Base-by-base conservation (phyloP, 2,888 invertebrate species). In the Lottia gigantea region DNA sequence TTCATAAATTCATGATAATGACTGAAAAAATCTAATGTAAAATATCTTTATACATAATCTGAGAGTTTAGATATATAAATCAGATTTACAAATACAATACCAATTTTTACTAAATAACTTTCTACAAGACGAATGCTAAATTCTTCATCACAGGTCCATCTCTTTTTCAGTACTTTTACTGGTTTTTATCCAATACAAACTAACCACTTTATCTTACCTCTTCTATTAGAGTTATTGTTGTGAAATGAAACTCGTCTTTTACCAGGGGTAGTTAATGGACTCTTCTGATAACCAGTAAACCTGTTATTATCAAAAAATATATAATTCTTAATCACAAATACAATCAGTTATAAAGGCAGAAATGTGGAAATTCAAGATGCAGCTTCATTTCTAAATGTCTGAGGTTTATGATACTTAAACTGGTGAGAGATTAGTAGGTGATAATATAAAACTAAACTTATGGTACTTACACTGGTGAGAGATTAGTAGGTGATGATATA, bases 401-500 rank as follows among this genome's bases (percentile, higher is more conserved):
- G 31, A 4, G 31, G 31, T 31, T 31, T 31, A 31, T 31, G 31
- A 31, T 31, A 31, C 68, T 40, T 40, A 46, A 11, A 31, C 70
- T 46, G 73, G 70, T 25, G 73, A 71, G 26, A 63, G 19, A 46
- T 40, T n/a, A 15, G 70, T 63, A 23, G 69, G 45, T 23, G 70
- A 67, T 23, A 45, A 49, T 25, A 67, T 46, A 19, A 46, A 47
- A 15, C 23, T 67, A 55, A n/a, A 83, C 83, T n/a, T n/a, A n/a
- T n/a, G n/a, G n/a, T 62, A 66, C 68, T 40, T 40, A 46, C 14
- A 31, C 70, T 46, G 73, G 70, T 25, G 73, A 71, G 26, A 63
- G 19, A 46, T 40, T n/a, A 15, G 70, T 63, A 23, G 69, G 45
- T 23, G 70, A 67, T 23, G 47, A 49, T 25, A 67, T 46, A 19